Conservation (phyloP, 2,113 vertebrate genomes). For the Channa maculata region DNA sequence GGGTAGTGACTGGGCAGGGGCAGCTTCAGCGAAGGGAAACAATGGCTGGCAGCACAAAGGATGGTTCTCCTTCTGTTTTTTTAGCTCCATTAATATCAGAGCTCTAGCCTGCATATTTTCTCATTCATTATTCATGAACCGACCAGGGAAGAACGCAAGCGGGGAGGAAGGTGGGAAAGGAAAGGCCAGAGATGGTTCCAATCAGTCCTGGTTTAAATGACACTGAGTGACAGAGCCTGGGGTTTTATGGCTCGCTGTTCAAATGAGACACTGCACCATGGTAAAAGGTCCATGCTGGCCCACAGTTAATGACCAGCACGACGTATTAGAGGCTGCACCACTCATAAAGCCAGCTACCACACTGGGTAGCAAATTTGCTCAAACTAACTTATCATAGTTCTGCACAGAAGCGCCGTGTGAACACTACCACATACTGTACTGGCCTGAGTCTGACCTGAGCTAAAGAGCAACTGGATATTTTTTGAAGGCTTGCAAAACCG, state of each 20-base stretch:
- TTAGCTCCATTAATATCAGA: constrained; percentile 93
- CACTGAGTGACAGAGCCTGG: constrained; percentile 95
- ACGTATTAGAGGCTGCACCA: constrained; percentile 88
- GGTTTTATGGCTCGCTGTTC: constrained; percentile 84
- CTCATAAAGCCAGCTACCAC: constrained; percentile 73
- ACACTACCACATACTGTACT: constrained; percentile 2
- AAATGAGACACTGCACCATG: constrained; percentile 83
- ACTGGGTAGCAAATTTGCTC: constrained; percentile 62
- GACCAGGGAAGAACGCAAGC: constrained; percentile 83
- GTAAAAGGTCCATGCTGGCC: constrained; percentile 92
- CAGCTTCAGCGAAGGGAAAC: constrained; percentile 72
- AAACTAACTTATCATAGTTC: constrained; percentile 51
- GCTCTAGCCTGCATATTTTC: constrained; percentile 87
- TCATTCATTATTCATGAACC: constrained; percentile 99
- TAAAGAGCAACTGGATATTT: constrained; percentile 10
- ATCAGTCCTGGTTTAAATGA: constrained; percentile 98
- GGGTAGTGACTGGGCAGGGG: constrained; percentile 33
- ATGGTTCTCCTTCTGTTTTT: constrained; percentile 86
- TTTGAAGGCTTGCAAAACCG: not conserved
- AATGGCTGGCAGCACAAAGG: constrained; percentile 81
- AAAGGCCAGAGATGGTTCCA: constrained; percentile 93
- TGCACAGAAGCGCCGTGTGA: constrained; percentile 29
- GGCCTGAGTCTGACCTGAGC: constrained; percentile 33
- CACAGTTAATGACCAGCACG: constrained; percentile 92
- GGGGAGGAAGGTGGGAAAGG: constrained; percentile 83